Conservation (phyloP, 2,113 vertebrate species). For the Aramus guarauna region DNA sequence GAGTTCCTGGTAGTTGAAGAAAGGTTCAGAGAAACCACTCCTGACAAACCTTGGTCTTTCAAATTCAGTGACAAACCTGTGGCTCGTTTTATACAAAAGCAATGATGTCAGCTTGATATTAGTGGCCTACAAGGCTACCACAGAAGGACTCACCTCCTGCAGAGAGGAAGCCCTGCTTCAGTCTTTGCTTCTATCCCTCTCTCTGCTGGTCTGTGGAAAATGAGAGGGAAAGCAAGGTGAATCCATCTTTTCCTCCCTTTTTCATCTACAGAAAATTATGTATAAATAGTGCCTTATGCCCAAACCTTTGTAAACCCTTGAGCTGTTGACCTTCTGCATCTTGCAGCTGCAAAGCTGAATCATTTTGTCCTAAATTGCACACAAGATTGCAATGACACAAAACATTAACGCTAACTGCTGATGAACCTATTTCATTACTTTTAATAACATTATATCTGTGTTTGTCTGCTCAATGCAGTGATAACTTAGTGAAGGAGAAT, state of each 20-base stretch:
- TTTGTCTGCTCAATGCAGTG: conserved; percentile 69
- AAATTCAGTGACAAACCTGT: background rate
- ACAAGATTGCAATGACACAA: conserved; percentile 28
- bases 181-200: background rate
- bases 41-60: background rate
- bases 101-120: background rate
- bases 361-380: conserved; percentile 56
- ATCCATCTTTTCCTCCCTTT: background rate
- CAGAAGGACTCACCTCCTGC: fast-evolving
- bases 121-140: background rate
- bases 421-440: conserved; percentile 70
- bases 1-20: background rate
- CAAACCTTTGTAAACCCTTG: background rate
- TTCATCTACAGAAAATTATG: background rate
- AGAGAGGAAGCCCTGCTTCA: background rate
- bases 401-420: conserved; percentile 64
- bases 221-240: background rate
- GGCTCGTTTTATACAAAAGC: fast-evolving
- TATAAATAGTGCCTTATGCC: background rate
- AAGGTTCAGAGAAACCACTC: background rate
- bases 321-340: conserved; percentile 42
- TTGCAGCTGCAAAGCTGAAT: background rate
- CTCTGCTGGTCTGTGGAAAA: background rate
- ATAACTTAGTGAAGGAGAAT: conserved; percentile 74
- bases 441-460: conserved; percentile 74